Evolutionary conservation across 2,888 invertebrate genomes (phyloP), one percentile per base, ranked within the genome.

Genomic region (Chrysina gloriosa): DNA sequence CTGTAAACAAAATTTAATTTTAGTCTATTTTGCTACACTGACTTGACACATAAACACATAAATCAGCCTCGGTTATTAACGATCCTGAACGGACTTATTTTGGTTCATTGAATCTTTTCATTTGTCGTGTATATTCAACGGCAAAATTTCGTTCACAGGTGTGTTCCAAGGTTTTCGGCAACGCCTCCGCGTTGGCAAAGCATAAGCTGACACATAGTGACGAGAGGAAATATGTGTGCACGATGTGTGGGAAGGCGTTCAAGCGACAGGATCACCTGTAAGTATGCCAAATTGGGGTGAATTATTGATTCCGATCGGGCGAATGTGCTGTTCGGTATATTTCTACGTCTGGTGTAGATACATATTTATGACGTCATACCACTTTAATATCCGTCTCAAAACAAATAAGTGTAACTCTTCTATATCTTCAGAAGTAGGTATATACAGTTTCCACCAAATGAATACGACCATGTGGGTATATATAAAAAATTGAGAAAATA

Each of bases 231-330:
- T 97, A 97, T 85, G 93, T 96, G 74, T 98, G 98, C 85, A 90
- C 90, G 80, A 93, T 97, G 84, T 98, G 98, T 85, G 92, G 95
- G 73, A 98, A 98, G 86, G 97, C 97, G 75, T 98, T 98, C 89
- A 98, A 98, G 86, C 89, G 98, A 83, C 97, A 98, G 86, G 98
- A 98, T 86, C 97, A 98, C 87, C 90, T 98, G 95, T 97, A 87
- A 96, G 96, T 92, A 68, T 69, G 58, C 58, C 58, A 58, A 34
- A 31, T 31, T 58, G n/a, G 2, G 36, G 34, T 42, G 34, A 47
- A 63, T 63, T 42, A 42, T 25, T 47, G 25, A 47, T 29, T 29
- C 1, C 14, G 7, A 63, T 63, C 58, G 16, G 25, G n/a, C n/a
- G n/a, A n/a, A 6, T 58, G 58, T 4, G n/a, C 21, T 47, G 14